Evolutionary conservation across 1,140 invertebrate genomes (phyloP).

Genomic region (Triops cancriformis): DNA sequence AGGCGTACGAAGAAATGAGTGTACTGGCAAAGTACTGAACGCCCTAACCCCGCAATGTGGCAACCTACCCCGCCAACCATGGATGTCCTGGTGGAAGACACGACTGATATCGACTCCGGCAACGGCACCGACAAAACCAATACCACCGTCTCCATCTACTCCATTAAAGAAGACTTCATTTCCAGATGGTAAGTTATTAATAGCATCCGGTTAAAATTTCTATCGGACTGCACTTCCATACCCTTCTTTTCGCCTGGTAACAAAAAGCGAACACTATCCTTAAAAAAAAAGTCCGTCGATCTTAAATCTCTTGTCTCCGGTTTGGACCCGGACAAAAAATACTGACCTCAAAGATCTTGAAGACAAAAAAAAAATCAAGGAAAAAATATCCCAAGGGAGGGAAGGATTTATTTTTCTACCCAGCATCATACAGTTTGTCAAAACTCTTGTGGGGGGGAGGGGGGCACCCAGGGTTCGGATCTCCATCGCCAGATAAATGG

Average conservation of each 20-base stretch:
- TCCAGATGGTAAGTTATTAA: conserved; percentile 51
- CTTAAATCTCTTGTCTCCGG: background rate
- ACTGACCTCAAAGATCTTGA: background rate
- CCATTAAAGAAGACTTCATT: conserved; percentile 56
- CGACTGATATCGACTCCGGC: conserved; percentile 27
- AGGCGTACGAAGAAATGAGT: background rate
- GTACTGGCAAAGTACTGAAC: background rate
- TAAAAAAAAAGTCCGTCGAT: background rate
- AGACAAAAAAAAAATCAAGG: background rate
- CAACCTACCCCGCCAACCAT: background rate
- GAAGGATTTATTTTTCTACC: background rate
- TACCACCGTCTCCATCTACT: conserved; percentile 51
- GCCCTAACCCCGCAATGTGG: background rate
- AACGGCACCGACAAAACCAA: conserved; percentile 30
- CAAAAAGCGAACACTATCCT: too few relatives aligned
- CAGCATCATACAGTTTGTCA: background rate
- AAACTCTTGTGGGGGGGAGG: background rate
- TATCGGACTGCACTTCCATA: background rate
- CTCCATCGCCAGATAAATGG: background rate
- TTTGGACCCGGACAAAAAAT: too few relatives aligned
- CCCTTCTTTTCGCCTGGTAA: background rate
- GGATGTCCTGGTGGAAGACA: background rate
- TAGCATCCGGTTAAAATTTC: background rate
- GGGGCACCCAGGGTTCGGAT: background rate
- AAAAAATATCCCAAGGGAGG: background rate